Conservation (phyloP, 53 echinoderm and acorn worm species). For the Pentamera pediparva region DNA sequence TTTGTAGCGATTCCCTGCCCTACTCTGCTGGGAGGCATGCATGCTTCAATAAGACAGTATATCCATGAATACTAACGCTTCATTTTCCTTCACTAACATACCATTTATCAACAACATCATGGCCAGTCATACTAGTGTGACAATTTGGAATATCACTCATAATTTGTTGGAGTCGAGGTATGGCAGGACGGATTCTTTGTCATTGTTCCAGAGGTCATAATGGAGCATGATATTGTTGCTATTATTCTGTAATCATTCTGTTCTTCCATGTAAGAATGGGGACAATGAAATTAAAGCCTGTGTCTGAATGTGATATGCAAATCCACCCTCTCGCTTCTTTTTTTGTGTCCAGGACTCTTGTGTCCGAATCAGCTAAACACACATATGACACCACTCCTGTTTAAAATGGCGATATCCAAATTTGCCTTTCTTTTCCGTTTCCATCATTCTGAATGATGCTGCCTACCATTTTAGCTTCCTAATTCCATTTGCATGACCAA, state of each 20-base stretch:
- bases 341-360: constrained; percentile 5
- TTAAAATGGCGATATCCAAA: too few species aligned
- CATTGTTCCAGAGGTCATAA: neutral
- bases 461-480: neutral
- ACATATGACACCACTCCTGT: constrained; percentile 5
- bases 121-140: too few species aligned
- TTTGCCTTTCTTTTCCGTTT: too few species aligned
- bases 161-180: too few species aligned
- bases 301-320: neutral
- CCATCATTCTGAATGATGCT: neutral
- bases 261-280: constrained; percentile 12
- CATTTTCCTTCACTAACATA: too few species aligned
- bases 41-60: too few species aligned
- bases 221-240: neutral
- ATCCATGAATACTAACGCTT: too few species aligned
- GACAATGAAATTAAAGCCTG: constrained; percentile 9
- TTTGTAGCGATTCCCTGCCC: too few species aligned
- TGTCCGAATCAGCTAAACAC: constrained; percentile 21
- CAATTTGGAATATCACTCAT: too few species aligned
- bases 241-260: neutral
- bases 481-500: neutral
- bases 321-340: neutral
- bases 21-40: too few species aligned
- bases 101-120: neutral
- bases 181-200: too few species aligned